These are phyloP conservation scores for Bombus picipes DNA, from an alignment of 1,140 invertebrate species.

Conservation along the genomic window DNA sequence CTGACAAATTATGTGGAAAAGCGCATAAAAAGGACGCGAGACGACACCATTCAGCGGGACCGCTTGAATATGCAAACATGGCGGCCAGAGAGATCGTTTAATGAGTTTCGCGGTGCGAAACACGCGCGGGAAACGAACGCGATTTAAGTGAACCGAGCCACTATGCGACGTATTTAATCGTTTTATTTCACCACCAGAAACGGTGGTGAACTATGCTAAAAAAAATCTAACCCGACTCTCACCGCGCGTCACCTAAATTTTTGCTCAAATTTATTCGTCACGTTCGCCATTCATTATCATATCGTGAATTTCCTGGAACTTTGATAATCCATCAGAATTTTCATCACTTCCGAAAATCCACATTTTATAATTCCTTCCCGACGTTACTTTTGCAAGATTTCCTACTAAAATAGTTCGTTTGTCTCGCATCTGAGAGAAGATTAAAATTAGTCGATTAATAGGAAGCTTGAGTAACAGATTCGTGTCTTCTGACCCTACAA, in stretches of 20 bases:
- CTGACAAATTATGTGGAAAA: conserved; percentile 67
- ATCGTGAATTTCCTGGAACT: background rate
- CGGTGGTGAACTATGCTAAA: background rate
- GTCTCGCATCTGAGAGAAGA: too few relatives aligned
- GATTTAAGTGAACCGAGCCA: conserved; percentile 54
- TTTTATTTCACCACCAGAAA: conserved; percentile 13
- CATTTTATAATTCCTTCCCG: too few relatives aligned
- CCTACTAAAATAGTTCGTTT: too few relatives aligned
- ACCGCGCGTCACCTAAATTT: background rate
- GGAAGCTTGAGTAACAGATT: too few relatives aligned
- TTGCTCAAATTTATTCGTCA: conserved; percentile 21
- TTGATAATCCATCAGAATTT: too few relatives aligned
- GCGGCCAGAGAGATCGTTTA: conserved; percentile 45
- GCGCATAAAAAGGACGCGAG: conserved; percentile 53
- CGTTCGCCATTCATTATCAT: background rate
- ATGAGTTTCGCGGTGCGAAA: conserved; percentile 54
- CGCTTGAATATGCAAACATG: conserved; percentile 62
- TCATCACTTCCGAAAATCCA: too few relatives aligned
- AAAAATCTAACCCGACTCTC: background rate
- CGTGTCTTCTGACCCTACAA: too few relatives aligned
- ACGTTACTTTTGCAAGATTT: too few relatives aligned
- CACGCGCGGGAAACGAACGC: conserved; percentile 38
- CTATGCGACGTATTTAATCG: conserved; percentile 32
- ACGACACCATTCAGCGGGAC: conserved; percentile 40
- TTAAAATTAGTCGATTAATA: too few relatives aligned